A percentile compares a stretch with the other conserved stretches of the same genome.
Conservation (phyloP, 2,797 vertebrate species). For the Cuniculus paca region DNA sequence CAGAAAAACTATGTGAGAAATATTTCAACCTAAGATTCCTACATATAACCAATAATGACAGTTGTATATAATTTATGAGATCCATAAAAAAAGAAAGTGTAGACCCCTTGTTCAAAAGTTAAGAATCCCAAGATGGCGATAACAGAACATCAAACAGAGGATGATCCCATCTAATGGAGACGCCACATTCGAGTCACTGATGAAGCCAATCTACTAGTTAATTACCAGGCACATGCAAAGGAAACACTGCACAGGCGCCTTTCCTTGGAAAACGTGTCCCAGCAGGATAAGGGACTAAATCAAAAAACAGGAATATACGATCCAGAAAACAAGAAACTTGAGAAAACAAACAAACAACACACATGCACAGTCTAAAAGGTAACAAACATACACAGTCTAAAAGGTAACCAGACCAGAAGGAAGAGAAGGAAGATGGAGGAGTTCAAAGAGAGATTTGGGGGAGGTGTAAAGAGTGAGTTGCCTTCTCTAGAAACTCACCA, state of each 20-base stretch:
- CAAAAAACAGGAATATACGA: neutral
- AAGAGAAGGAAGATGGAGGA: neutral
- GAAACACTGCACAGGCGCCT: neutral
- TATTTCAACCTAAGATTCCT: neutral
- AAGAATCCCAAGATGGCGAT: neutral
- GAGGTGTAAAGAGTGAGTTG: neutral
- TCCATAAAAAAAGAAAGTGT: neutral
- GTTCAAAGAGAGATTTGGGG: neutral
- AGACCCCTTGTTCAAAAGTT: neutral
- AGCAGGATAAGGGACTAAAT: neutral
- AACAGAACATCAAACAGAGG: neutral
- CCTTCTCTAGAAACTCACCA: neutral
- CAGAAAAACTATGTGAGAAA: neutral
- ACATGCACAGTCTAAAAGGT: neutral
- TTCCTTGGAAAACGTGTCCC: neutral
- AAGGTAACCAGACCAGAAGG: neutral
- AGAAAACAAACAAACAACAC: neutral
- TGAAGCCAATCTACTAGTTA: neutral
- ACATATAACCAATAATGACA: neutral
- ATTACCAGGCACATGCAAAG: neutral
- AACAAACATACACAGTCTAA: neutral
- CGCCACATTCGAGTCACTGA: too few relatives aligned
- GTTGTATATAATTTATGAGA: neutral
- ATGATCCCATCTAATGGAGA: neutral
- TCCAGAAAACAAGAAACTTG: neutral